Percentiles rank a stretch among this genome's conserved stretches.
Evolutionary conservation across 1,140 invertebrate genomes (phyloP).

Genomic region (Diorhabda elongata): DNA sequence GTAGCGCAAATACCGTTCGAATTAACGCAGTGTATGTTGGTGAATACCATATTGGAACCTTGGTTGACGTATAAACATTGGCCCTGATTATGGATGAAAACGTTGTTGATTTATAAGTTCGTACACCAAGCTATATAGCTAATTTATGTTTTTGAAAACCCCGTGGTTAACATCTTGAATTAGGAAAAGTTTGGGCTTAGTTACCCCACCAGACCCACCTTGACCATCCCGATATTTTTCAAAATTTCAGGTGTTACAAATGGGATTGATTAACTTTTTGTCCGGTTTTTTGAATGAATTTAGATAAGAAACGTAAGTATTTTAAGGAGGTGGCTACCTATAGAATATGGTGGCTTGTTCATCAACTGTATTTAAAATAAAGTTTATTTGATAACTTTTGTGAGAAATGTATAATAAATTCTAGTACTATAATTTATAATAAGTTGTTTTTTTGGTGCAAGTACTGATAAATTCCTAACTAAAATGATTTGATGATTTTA

Average conservation of each 20-base stretch:
- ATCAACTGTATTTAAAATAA: too few species aligned
- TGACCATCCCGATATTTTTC: conserved; percentile 3
- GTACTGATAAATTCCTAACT: too few species aligned
- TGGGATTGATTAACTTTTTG: too few species aligned
- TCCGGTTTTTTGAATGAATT: too few species aligned
- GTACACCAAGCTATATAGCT: background rate
- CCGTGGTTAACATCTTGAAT: background rate
- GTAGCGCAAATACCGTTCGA: background rate
- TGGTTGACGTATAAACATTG: background rate
- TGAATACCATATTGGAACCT: background rate
- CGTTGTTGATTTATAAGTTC: background rate
- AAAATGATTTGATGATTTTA: too few species aligned
- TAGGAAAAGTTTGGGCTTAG: background rate
- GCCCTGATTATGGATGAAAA: background rate
- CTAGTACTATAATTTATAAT: background rate
- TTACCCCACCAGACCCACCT: background rate
- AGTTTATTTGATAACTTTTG: too few species aligned
- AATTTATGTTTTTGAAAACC: background rate
- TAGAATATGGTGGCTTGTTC: too few species aligned
- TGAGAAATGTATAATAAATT: background rate
- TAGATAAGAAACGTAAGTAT: too few species aligned
- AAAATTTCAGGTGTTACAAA: too few species aligned
- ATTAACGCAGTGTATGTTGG: background rate
- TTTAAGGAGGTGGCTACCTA: too few species aligned
- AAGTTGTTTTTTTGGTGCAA: background rate